A percentile compares a stretch with the other conserved stretches of the same genome.
These are phyloP conservation scores for Theropithecus gelada DNA, from an alignment of 2,113 vertebrate species.

Conservation along the genomic window DNA sequence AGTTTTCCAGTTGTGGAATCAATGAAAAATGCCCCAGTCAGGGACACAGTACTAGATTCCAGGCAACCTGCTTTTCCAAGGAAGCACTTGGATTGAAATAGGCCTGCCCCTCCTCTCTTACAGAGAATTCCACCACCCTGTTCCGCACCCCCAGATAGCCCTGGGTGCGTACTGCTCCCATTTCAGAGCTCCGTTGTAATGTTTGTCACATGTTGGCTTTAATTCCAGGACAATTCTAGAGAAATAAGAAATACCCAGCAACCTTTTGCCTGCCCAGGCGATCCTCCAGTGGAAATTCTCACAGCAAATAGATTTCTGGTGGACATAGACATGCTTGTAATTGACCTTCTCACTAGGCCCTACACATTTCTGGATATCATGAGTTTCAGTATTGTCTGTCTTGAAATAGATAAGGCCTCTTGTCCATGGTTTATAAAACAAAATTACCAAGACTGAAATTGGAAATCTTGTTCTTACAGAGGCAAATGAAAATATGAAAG, in stretches of 20 bases:
- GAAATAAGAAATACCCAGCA: conserved; percentile 1
- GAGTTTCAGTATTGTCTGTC: background rate
- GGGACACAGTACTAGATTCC: background rate
- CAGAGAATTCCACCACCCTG: background rate
- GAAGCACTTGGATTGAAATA: conserved; percentile 1
- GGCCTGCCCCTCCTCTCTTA: background rate
- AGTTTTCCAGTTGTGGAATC: conserved; percentile 36
- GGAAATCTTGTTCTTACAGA: conserved; percentile 24
- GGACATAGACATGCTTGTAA: background rate
- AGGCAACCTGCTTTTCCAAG: conserved; percentile 11
- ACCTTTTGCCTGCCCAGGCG: background rate
- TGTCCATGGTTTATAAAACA: background rate
- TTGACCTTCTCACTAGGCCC: background rate
- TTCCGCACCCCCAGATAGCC: background rate
- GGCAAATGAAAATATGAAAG: background rate
- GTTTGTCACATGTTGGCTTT: background rate
- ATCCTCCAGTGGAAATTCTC: background rate
- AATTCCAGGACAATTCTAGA: background rate
- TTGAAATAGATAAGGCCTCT: background rate
- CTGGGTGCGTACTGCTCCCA: background rate
- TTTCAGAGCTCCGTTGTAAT: background rate
- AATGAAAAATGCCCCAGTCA: conserved; percentile 17
- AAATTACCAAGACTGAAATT: background rate
- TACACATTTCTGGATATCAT: background rate
- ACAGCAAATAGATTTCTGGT: background rate